phyloP scores from a whole-genome alignment of 92 coral and sea anemone genomes.

The Hydrozoanthus gracilis region DNA sequence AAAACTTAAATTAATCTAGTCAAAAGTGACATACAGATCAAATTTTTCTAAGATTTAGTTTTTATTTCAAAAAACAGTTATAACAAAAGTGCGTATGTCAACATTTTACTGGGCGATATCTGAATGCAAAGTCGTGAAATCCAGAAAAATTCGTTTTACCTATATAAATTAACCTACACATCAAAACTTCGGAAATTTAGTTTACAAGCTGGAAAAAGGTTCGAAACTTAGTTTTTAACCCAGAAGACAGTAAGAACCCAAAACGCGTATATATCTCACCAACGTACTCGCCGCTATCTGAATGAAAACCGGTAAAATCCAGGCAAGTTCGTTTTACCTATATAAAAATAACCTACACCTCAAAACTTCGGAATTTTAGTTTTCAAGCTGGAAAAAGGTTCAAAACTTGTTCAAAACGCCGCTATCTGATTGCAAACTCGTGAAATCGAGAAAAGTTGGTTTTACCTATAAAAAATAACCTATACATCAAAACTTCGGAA shows the following conservation, averaged over 20 bases:
- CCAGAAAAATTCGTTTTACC: background rate
- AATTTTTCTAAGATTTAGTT: no score
- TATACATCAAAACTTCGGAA: no score
- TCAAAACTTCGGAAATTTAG: no score
- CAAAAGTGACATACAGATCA: no score
- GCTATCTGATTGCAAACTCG: background rate
- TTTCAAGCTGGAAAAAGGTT: no score
- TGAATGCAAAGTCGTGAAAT: background rate
- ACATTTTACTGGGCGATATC: background rate
- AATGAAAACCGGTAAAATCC: background rate
- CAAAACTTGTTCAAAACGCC: no score
- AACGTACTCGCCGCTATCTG: background rate
- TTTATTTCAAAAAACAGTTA: background rate
- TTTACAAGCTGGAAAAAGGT: no score
- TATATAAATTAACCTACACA: no score
- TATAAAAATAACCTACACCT: no score
- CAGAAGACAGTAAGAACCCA: no score
- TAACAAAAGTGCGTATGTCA: background rate
- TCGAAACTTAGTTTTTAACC: background rate
- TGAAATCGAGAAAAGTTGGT: background rate
- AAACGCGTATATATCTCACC: background rate
- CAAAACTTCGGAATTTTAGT: background rate
- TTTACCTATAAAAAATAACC: background rate
- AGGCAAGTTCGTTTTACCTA: background rate
- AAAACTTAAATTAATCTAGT: background rate